Evolutionary conservation across 1,140 invertebrate genomes (phyloP).

Genomic region (Drosophila carrolli): DNA sequence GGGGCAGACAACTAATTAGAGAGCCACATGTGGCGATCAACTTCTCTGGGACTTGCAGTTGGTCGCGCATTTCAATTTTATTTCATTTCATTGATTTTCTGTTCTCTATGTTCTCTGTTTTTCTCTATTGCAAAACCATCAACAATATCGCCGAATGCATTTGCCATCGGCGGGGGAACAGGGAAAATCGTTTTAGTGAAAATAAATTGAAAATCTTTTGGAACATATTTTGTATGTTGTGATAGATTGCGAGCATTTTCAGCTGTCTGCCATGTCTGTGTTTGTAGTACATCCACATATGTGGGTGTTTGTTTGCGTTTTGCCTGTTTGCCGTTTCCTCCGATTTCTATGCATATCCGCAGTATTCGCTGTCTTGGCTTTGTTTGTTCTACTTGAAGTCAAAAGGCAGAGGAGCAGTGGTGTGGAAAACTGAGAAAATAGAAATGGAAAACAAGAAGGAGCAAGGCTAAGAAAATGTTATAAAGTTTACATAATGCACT

Average conservation of each 20-base stretch:
- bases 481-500: background rate
- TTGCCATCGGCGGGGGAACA: conserved; percentile 11
- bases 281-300: conserved; percentile 19
- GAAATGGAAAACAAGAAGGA: background rate
- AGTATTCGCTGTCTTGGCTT: conserved; percentile 58
- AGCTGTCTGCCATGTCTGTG: conserved; percentile 34
- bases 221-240: conserved; percentile 71
- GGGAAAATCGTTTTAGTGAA: conserved; percentile 76
- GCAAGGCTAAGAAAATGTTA: background rate
- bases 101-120: conserved; percentile 1
- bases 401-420: background rate
- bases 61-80: conserved; percentile 65
- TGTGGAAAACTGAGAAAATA: background rate
- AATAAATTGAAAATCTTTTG: conserved; percentile 79
- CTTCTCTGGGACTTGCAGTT: conserved; percentile 63
- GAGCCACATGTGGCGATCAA: conserved; percentile 70
- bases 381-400: conserved; percentile 28
- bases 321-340: conserved; percentile 51
- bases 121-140: conserved; percentile 57
- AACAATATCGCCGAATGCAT: conserved; percentile 34
- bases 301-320: conserved; percentile 30
- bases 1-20: conserved; percentile 67
- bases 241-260: conserved; percentile 59
- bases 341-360: conserved; percentile 64
- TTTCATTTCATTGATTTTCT: conserved; percentile 42